These are phyloP conservation scores for Berghia stephanieae DNA, from an alignment of 1,140 invertebrate genomes.

Conservation along the genomic window DNA sequence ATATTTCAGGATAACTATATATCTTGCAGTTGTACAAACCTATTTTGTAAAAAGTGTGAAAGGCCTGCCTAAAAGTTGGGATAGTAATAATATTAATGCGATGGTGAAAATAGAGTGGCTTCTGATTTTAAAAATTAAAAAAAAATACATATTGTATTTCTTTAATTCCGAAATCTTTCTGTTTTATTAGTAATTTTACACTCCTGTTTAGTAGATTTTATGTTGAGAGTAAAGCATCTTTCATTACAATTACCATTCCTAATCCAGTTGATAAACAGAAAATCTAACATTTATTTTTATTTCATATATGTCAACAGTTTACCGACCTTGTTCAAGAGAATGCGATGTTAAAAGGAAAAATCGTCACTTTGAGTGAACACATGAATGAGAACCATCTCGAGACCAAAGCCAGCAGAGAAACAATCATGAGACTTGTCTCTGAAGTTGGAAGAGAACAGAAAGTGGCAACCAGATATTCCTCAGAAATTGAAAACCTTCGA, in stretches of 20 bases:
- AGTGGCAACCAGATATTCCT: constrained; percentile 51
- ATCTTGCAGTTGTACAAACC: too few species aligned
- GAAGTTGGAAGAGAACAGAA: constrained; percentile 66
- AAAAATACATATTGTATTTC: neutral
- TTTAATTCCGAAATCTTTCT: neutral
- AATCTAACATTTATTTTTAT: neutral
- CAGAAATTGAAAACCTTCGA: constrained; percentile 60
- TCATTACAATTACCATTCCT: neutral
- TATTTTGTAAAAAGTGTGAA: too few species aligned
- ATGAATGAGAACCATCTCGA: constrained; percentile 62
- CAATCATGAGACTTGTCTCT: constrained; percentile 66
- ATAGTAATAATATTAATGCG: too few species aligned
- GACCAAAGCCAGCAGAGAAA: constrained; percentile 66
- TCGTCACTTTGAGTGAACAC: constrained; percentile 60
- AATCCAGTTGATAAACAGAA: neutral
- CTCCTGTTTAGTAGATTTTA: neutral
- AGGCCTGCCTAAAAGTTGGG: too few species aligned
- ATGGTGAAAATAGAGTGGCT: too few species aligned
- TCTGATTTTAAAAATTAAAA: too few species aligned
- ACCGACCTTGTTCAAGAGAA: constrained; percentile 64
- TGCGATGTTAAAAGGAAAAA: constrained; percentile 63
- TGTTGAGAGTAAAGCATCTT: neutral
- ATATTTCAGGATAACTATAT: too few species aligned
- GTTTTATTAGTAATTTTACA: neutral
- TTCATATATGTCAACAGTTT: constrained; percentile 46